phyloP scores from a whole-genome alignment of 2,888 invertebrate species.

The Tipula confusa region DNA sequence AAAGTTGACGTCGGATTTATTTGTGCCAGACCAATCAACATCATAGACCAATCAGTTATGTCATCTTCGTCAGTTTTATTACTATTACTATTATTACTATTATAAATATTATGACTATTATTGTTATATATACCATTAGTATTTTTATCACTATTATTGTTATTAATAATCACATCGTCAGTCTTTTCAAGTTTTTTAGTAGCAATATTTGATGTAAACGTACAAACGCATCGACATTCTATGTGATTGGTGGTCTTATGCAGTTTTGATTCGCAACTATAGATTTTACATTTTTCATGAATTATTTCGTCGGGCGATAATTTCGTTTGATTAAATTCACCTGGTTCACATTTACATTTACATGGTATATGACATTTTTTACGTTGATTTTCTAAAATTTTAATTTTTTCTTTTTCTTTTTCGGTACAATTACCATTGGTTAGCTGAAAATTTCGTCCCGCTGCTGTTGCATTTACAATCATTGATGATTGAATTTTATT shows the following conservation, averaged over 20 bases:
- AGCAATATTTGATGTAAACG: slow-evolving; percentile 9
- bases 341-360: slow-evolving; percentile 47
- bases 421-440: slow-evolving; percentile 26
- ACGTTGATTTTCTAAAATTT: neutral
- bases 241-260: slow-evolving; percentile 34
- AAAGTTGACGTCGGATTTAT: slow-evolving; percentile 53
- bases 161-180: neutral
- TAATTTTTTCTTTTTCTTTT: slow-evolving; percentile 29
- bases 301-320: slow-evolving; percentile 47
- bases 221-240: neutral
- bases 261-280: slow-evolving; percentile 44
- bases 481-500: neutral
- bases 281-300: slow-evolving; percentile 48
- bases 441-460: neutral
- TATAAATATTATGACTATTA: slow-evolving; percentile 39
- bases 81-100: slow-evolving; percentile 42
- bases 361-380: slow-evolving; percentile 39
- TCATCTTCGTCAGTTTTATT: slow-evolving; percentile 46
- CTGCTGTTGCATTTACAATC: too few species aligned
- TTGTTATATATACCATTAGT: neutral
- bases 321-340: slow-evolving; percentile 46
- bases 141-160: neutral
- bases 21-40: slow-evolving; percentile 61
- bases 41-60: slow-evolving; percentile 62
- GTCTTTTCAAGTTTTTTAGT: slow-evolving; percentile 8